Evolutionary conservation across 2,888 invertebrate species (phyloP).

Genomic region (Buathra laborator): DNA sequence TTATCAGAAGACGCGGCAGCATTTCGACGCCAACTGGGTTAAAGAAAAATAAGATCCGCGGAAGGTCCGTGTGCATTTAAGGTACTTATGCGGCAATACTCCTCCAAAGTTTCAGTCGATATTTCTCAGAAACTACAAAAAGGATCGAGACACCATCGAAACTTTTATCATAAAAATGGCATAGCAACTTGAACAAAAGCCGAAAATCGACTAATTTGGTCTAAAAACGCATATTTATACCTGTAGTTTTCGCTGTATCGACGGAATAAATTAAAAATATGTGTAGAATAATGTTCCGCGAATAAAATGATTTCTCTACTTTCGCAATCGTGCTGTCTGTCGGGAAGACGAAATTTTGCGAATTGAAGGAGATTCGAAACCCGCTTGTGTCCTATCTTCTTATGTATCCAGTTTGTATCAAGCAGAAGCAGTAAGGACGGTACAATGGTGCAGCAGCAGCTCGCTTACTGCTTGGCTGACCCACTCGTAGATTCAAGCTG

Average conservation of each 20-base stretch:
- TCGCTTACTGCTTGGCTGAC: constrained; percentile 57
- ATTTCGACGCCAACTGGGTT: too few species aligned
- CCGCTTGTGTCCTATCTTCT: background rate
- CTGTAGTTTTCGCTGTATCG: background rate
- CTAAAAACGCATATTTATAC: background rate
- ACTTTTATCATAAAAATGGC: too few species aligned
- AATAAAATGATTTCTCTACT: background rate
- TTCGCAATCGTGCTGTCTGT: background rate
- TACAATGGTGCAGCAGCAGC: background rate
- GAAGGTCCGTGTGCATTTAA: too few species aligned
- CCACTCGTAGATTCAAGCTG: constrained; percentile 64
- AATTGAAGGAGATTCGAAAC: background rate
- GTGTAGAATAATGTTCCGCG: background rate
- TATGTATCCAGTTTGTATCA: constrained; percentile 5
- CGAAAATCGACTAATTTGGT: too few species aligned
- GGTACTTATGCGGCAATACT: background rate
- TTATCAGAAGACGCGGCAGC: too few species aligned
- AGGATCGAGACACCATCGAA: too few species aligned
- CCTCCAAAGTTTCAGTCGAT: background rate
- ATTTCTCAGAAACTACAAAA: too few species aligned
- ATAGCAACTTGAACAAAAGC: too few species aligned
- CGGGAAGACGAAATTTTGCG: background rate
- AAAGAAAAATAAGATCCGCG: too few species aligned
- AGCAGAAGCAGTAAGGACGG: constrained; percentile 1
- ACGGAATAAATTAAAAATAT: background rate